Evolutionary conservation across 2,113 vertebrate species (phyloP), one percentile per base, ranked within the genome.

Genomic region (Dolichotis patagonum): DNA sequence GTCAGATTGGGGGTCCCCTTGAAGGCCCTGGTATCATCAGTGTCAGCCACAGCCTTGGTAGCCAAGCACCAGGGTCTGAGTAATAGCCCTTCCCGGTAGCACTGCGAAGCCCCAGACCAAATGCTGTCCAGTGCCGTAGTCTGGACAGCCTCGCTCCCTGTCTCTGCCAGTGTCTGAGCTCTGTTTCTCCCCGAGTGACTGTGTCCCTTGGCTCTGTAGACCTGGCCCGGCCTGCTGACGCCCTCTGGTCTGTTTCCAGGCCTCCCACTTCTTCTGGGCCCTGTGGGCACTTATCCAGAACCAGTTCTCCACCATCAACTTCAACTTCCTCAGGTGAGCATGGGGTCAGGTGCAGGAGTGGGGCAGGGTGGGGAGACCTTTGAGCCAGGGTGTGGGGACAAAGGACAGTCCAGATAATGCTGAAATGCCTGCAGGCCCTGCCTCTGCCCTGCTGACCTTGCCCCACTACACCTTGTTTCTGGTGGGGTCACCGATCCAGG

Each of bases 241-340:
- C 16, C 38, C 85, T 92, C 35, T 71, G 92, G 65, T 92, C 90
- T 88, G 69, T 2, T 97, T 95, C 22, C 98, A 99, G 99, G 99
- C 99, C 0, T 99, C 99, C 62, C 99, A 99, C 98, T 99, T 99
- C 98, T 99, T 99, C 93, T 99, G 99, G 99, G 99, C 99, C 0
- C 99, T 99, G 98, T 99, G 99, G 99, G 99, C 99, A 0, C 99
- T 99, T 71, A 99, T 99, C 98, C 99, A 99, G 98, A 99, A 99
- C 89, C 99, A 99, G 98, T 99, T 99, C 98, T 99, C 99, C 71
- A 98, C 99, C 97, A 99, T 99, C 81, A 99, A 99, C 96, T 99
- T 99, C 94, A 99, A 99, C 98, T 99, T 99, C 98, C 98, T 99
- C 63, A 99, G 99, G 99, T 99, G 98, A 98, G 99, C 91, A 0